Conservation (phyloP, 2,113 vertebrate genomes). For the Eupsittula cactorum region DNA sequence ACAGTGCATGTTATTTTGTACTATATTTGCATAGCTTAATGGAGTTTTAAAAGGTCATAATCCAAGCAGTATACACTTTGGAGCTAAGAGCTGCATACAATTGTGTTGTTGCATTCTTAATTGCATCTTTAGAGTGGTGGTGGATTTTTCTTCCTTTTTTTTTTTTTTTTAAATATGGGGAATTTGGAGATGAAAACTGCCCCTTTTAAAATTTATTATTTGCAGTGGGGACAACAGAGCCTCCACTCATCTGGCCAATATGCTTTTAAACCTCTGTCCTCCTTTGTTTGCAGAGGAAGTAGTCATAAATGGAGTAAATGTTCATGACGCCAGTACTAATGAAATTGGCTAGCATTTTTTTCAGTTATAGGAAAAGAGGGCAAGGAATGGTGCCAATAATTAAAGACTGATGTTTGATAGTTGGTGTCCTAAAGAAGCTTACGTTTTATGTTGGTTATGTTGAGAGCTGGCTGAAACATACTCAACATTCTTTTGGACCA, state of each 20-base stretch:
- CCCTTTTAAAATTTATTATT: neutral
- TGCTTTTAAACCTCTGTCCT: neutral
- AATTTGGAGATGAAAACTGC: neutral
- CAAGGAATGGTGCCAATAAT: neutral
- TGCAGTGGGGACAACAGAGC: neutral
- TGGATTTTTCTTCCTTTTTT: neutral
- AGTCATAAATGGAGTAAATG: neutral
- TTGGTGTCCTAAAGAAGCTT: neutral
- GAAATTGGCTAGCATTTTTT: neutral
- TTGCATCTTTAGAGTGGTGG: neutral
- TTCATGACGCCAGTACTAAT: neutral
- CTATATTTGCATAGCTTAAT: constrained; percentile 78
- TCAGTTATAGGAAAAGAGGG: neutral
- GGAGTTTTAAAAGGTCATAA: constrained; percentile 76
- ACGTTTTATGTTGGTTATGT: neutral
- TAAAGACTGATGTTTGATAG: neutral
- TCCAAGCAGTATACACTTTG: constrained; percentile 43
- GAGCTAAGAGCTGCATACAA: constrained; percentile 43
- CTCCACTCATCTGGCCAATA: neutral
- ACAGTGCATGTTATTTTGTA: constrained; percentile 56
- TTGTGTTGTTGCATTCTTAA: constrained; percentile 56
- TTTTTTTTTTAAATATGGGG: neutral
- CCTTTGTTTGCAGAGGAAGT: neutral
- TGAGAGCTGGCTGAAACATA: neutral
- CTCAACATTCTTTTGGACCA: neutral